These are phyloP conservation scores for Tenthredo scrophulariae DNA, from an alignment of 2,888 invertebrate species.

Conservation along the genomic window DNA sequence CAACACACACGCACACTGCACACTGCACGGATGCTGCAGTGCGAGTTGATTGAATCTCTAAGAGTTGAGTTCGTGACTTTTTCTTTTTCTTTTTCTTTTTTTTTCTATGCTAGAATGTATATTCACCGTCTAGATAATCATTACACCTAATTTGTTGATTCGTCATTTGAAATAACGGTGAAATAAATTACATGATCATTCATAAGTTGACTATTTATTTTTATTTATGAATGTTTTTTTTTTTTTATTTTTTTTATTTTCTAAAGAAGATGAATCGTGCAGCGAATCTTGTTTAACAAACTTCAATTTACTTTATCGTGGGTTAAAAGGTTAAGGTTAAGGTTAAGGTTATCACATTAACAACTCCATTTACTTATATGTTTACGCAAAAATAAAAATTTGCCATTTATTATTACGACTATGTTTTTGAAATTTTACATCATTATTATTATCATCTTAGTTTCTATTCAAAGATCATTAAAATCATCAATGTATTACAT, in stretches of 20 bases:
- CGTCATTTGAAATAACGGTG: not conserved
- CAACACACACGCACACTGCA: too few relatives aligned
- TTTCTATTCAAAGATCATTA: too few relatives aligned
- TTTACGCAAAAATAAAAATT: not conserved
- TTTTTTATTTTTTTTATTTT: not conserved
- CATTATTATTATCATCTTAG: too few relatives aligned
- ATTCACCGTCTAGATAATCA: not conserved
- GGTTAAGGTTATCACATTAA: not conserved
- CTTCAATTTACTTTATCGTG: conserved; percentile 10
- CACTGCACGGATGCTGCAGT: too few relatives aligned
- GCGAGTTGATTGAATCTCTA: not conserved
- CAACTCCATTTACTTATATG: not conserved
- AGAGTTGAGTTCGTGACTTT: not conserved
- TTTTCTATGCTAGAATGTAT: not conserved
- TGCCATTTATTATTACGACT: not conserved
- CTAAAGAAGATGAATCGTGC: not conserved
- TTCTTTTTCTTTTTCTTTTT: not conserved
- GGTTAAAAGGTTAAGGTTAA: conserved; percentile 8
- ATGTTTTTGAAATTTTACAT: not conserved
- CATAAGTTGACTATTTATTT: not conserved
- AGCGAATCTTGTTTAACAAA: not conserved
- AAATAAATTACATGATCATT: not conserved
- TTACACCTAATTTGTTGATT: not conserved
- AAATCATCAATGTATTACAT: too few relatives aligned
- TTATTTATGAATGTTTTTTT: not conserved